Evolutionary conservation across 2,797 vertebrate species (phyloP).

Genomic region (Bradypodion pumilum): DNA sequence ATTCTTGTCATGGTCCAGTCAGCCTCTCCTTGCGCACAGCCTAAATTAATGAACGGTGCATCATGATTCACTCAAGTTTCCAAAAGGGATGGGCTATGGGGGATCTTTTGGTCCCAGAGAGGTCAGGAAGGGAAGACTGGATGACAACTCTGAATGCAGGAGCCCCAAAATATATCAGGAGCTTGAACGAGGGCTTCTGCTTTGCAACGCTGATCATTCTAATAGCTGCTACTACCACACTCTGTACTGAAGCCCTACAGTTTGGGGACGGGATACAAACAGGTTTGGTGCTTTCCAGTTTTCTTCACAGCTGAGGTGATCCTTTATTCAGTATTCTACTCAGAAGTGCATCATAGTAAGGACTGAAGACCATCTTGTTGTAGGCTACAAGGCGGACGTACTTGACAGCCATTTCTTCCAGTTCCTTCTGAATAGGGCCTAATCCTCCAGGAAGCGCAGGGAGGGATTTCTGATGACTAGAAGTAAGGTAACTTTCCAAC

Average conservation of each 20-base stretch:
- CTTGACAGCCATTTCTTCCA: conserved; percentile 86
- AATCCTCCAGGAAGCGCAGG: conserved; percentile 87
- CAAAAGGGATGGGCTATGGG: not conserved
- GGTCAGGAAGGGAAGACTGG: not conserved
- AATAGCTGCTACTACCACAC: not conserved
- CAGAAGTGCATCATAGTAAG: conserved; percentile 91
- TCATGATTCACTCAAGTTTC: not conserved
- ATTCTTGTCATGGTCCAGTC: not conserved
- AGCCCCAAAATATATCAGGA: not conserved
- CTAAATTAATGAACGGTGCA: not conserved
- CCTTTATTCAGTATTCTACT: conserved; percentile 76
- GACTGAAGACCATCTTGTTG: conserved; percentile 96
- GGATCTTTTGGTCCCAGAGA: not conserved
- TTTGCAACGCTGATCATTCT: conserved; percentile 16
- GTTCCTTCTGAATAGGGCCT: conserved; percentile 86
- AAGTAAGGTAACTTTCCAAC: conserved; percentile 85
- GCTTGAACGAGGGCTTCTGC: not conserved
- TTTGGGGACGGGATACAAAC: not conserved
- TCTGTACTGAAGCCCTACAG: not conserved
- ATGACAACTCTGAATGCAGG: not conserved
- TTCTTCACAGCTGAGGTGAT: conserved; percentile 49
- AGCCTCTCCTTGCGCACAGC: not conserved
- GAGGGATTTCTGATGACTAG: conserved; percentile 78
- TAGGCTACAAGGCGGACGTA: conserved; percentile 91
- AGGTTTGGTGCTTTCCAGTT: conserved; percentile 47